phyloP scores from a whole-genome alignment of 2,888 invertebrate species.

The Hemithea aestivaria region DNA sequence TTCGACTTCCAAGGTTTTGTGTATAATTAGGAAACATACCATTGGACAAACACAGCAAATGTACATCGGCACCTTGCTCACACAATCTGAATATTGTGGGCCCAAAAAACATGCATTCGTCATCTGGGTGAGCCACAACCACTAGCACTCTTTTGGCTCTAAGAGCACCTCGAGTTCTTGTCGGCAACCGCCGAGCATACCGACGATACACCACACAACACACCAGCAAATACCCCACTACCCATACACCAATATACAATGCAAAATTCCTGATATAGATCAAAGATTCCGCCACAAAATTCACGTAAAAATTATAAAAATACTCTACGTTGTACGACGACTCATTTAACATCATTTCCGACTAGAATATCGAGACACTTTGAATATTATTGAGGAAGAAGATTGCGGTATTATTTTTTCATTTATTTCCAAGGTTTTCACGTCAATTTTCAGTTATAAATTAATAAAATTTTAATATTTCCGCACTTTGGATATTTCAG shows the following conservation, averaged over 20 bases:
- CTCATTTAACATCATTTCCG: constrained; percentile 62
- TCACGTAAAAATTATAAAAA: constrained; percentile 57
- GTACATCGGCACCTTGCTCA: constrained; percentile 83
- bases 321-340: constrained; percentile 46
- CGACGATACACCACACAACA: constrained; percentile 75
- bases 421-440: constrained; percentile 1
- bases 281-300: constrained; percentile 55
- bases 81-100: constrained; percentile 89
- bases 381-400: constrained; percentile 8
- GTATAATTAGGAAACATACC: constrained; percentile 70
- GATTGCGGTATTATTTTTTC: constrained; percentile 14
- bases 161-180: constrained; percentile 70
- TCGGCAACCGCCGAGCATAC: constrained; percentile 69
- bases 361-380: constrained; percentile 39
- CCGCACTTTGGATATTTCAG: too few relatives aligned
- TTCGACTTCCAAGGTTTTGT: constrained; percentile 4
- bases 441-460: not conserved
- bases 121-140: constrained; percentile 97
- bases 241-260: constrained; percentile 76
- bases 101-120: constrained; percentile 99
- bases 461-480: not conserved
- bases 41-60: constrained; percentile 90
- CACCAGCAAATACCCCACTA: constrained; percentile 67
- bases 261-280: constrained; percentile 63
- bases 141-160: constrained; percentile 83